These are phyloP conservation scores for Tipula unca DNA, from an alignment of 2,888 invertebrate species.

Conservation along the genomic window DNA sequence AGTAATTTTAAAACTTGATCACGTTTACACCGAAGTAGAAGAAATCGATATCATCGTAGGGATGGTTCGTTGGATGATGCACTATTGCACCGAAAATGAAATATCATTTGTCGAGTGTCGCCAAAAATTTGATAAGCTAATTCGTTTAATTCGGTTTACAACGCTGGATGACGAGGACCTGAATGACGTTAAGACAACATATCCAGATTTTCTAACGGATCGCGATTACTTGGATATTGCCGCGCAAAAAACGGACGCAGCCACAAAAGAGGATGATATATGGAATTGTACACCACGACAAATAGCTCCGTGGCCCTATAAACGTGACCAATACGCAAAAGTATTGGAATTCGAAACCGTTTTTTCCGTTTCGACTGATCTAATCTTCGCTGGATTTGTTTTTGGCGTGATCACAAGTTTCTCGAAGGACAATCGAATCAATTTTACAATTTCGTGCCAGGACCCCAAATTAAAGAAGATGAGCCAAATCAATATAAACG, in stretches of 20 bases:
- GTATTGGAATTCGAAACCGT: too few relatives aligned
- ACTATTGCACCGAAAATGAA: neutral
- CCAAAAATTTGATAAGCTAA: neutral
- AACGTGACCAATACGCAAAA: too few relatives aligned
- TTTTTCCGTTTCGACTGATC: too few relatives aligned
- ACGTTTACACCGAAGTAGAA: neutral
- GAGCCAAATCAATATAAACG: too few relatives aligned
- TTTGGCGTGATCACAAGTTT: too few relatives aligned
- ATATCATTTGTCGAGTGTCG: neutral
- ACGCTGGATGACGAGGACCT: neutral
- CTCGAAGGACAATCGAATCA: too few relatives aligned
- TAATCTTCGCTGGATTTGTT: too few relatives aligned
- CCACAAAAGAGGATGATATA: neutral
- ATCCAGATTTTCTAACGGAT: neutral
- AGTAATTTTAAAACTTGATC: neutral
- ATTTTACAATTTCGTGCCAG: too few relatives aligned
- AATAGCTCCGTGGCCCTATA: too few relatives aligned
- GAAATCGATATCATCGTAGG: neutral
- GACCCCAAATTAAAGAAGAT: too few relatives aligned
- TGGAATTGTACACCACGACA: neutral
- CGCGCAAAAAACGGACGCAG: neutral
- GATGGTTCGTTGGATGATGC: neutral
- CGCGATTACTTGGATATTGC: neutral
- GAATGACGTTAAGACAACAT: neutral
- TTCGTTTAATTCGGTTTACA: neutral